A percentile compares a stretch with the other conserved stretches of the same genome.
Conservation (phyloP, 2,888 invertebrate species). For the Shargacucullia verbasci region DNA sequence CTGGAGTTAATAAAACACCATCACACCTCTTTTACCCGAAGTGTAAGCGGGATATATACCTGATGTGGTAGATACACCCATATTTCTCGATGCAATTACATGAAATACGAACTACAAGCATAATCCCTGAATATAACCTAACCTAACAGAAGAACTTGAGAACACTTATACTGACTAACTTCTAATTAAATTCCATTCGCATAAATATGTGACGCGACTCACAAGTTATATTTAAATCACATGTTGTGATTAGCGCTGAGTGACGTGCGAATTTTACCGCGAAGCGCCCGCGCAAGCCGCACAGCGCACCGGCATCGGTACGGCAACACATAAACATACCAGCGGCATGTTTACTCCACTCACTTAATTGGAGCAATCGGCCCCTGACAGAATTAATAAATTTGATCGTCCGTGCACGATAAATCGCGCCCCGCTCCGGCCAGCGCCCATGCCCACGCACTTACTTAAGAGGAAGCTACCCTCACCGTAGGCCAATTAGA, state of each 20-base stretch:
- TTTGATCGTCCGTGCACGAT: conserved; percentile 76
- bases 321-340: conserved; percentile 74
- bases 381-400: conserved; percentile 84
- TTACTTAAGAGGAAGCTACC: conserved; percentile 55
- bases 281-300: conserved; percentile 51
- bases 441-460: conserved; percentile 73
- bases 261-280: conserved; percentile 69
- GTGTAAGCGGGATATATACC: too few species aligned
- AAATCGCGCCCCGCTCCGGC: conserved; percentile 69
- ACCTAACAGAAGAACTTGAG: too few species aligned
- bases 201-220: conserved; percentile 42
- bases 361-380: conserved; percentile 85
- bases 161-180: too few species aligned
- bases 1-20: too few species aligned
- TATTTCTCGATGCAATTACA: too few species aligned
- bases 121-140: too few species aligned
- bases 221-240: conserved; percentile 66
- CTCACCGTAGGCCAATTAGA: conserved; percentile 55
- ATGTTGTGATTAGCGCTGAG: conserved; percentile 67
- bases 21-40: too few species aligned
- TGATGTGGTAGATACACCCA: too few species aligned
- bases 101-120: too few species aligned
- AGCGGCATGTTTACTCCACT: conserved; percentile 80
- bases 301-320: conserved; percentile 48
- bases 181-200: conserved; percentile 45